Conservation (phyloP, 2,888 invertebrate species). For the Brenthis ino region DNA sequence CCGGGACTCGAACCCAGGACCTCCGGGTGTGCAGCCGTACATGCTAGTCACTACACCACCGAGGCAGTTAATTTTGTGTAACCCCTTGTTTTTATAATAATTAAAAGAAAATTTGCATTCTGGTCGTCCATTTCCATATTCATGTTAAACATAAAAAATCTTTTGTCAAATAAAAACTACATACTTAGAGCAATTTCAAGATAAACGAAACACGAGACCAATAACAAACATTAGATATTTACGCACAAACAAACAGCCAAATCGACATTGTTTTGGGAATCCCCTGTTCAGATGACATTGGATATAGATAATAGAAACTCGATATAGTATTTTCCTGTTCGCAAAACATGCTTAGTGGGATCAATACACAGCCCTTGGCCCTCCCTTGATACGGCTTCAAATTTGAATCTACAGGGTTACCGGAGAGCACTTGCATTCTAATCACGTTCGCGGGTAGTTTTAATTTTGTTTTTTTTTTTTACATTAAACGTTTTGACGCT, state of each 20-base stretch:
- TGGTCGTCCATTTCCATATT: too few relatives aligned
- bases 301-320: slow-evolving; percentile 15
- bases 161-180: too few relatives aligned
- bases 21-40: too few relatives aligned
- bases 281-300: slow-evolving; percentile 19
- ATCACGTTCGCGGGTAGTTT: slow-evolving; percentile 42
- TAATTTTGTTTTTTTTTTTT: slow-evolving; percentile 39
- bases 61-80: too few relatives aligned
- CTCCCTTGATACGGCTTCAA: slow-evolving; percentile 54
- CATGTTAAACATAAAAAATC: too few relatives aligned
- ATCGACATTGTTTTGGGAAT: slow-evolving; percentile 13
- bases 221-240: slow-evolving; percentile 16
- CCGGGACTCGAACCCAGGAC: too few relatives aligned
- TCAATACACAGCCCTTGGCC: slow-evolving; percentile 32
- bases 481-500: not conserved
- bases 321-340: slow-evolving; percentile 15
- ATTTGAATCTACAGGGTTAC: slow-evolving; percentile 57
- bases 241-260: slow-evolving; percentile 3
- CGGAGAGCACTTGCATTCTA: slow-evolving; percentile 37
- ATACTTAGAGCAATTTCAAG: too few relatives aligned
- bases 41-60: too few relatives aligned
- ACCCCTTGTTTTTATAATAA: too few relatives aligned
- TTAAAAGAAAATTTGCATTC: too few relatives aligned
- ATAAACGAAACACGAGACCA: not conserved
- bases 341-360: slow-evolving; percentile 1